Base-by-base conservation (phyloP, 2,113 vertebrate species). In the Semnopithecus entellus region DNA sequence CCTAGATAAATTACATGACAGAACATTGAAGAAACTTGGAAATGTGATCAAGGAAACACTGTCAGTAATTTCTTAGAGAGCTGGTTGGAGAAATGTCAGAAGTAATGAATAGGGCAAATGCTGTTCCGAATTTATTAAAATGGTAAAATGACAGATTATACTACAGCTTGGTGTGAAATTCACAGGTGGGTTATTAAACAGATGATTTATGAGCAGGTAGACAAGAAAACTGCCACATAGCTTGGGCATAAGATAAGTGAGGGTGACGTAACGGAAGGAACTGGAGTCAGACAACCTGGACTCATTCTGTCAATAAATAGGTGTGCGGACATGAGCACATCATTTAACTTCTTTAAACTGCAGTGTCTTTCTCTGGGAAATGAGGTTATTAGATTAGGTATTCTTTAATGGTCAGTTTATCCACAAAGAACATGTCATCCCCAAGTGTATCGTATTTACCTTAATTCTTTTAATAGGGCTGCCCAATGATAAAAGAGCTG, bases 1-100 rank as follows among this genome's bases (percentile, higher is more conserved):
- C 11, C 4, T 14, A 32, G 17, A 38, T 43, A 50, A 72, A n/a
- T 80, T 38, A 45, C 6, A 14, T 23, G 40, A 25, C 16, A 16
- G 17, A 59, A 32, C 45, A 61, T 4, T 66, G 48, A 79, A 52
- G 43, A 70, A 48, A 48, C 22, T 48, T 64, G 45, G 4, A 66
- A 1, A 13, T 59, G 38, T 43, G 32, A 80, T 50, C 13, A 75
- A 80, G 87, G 50, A 90, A 55, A 55, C 32, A 13, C 25, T 61
- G 22, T 40, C 52, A 43, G 52, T 40, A n/a, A 59, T 88, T 64
- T 76, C 59, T 80, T 70, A 91, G 38, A 43, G 55, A 61, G 40
- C n/a, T 79, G 32, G 32, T 35, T 75, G 93, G 38, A 76, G 66
- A 90, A 88, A 83, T 57, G 4, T 96, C 79, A 73, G 83, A 81